A percentile compares a stretch with the other conserved stretches of the same genome.
phyloP scores from a whole-genome alignment of 2,113 vertebrate species.

The Daphoenositta chrysoptera region DNA sequence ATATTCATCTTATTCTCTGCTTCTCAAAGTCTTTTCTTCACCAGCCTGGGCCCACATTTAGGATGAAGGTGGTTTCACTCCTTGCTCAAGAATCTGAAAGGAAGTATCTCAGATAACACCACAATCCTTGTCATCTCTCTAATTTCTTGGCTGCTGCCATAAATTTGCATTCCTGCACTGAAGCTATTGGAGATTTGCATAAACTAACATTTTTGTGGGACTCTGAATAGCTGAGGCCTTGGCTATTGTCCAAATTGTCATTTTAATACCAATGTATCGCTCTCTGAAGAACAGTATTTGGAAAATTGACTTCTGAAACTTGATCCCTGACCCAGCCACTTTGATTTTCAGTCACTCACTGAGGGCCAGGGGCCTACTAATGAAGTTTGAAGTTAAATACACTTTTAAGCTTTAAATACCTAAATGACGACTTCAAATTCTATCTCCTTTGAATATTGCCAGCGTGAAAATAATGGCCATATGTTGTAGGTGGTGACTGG shows the following conservation, averaged over 20 bases:
- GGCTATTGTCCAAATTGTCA: slow-evolving; percentile 1
- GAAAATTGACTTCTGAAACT: slow-evolving; percentile 26
- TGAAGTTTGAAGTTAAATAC: not conserved
- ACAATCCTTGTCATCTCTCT: not conserved
- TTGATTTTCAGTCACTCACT: slow-evolving; percentile 26
- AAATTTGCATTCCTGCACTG: not conserved
- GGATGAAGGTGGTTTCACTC: not conserved
- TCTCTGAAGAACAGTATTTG: slow-evolving; percentile 18
- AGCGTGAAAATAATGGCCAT: not conserved
- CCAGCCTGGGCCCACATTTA: not conserved
- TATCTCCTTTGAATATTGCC: not conserved
- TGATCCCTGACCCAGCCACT: not conserved
- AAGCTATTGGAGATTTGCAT: not conserved
- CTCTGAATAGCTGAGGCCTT: not conserved
- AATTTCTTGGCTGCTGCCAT: not conserved
- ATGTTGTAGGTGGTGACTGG: not conserved
- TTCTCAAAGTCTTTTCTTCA: not conserved
- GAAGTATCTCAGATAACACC: not conserved
- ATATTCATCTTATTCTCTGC: not conserved
- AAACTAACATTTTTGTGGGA: not conserved
- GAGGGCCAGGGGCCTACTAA: not conserved
- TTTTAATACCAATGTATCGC: not conserved
- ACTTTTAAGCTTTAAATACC: slow-evolving; percentile 4
- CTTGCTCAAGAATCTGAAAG: not conserved
- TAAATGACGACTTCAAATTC: slow-evolving; percentile 1